Conservation (phyloP, 2,888 invertebrate genomes). For the Lumbricus terrestris region DNA sequence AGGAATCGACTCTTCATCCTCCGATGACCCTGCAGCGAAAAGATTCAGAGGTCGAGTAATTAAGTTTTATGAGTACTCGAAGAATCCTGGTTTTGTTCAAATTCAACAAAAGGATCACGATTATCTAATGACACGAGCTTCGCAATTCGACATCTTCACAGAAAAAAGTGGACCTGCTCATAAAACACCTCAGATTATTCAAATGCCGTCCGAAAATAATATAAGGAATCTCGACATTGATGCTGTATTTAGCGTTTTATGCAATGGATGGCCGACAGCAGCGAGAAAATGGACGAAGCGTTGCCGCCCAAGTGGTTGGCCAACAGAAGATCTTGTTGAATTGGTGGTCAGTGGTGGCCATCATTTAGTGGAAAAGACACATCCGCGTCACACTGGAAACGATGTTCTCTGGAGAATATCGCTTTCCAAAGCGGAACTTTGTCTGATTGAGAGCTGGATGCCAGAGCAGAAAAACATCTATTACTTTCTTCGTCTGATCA, state of each 20-base stretch:
- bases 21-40: neutral
- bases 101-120: neutral
- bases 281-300: neutral
- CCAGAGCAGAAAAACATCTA: neutral
- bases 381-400: neutral
- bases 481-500: neutral
- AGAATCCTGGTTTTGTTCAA: neutral
- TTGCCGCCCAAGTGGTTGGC: neutral
- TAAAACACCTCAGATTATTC: too few relatives aligned
- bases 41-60: neutral
- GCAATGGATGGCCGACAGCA: neutral
- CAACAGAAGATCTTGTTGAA: neutral
- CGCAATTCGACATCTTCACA: neutral
- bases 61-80: neutral
- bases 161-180: neutral
- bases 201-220: too few relatives aligned
- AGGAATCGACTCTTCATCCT: neutral
- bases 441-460: neutral
- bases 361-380: neutral
- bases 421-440: neutral
- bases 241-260: neutral
- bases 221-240: neutral
- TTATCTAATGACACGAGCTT: neutral
- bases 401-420: neutral
- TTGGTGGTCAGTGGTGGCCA: neutral